These are phyloP conservation scores for Panulirus ornatus DNA, from an alignment of 1,140 invertebrate species.

Conservation along the genomic window DNA sequence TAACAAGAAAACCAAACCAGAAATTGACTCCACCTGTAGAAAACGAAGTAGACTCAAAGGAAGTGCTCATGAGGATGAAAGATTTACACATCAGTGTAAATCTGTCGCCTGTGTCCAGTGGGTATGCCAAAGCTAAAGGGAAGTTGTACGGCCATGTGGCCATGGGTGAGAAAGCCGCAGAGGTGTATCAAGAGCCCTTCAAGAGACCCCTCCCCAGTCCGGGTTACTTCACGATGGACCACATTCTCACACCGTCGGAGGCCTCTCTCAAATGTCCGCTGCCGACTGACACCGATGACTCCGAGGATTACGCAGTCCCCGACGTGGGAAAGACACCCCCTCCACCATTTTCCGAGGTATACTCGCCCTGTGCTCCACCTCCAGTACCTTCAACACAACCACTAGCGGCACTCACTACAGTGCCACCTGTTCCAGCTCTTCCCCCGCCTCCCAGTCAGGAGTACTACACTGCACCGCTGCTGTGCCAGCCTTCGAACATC, in stretches of 20 bases:
- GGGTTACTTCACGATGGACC: constrained; percentile 76
- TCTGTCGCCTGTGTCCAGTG: constrained; percentile 53
- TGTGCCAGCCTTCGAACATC: constrained; percentile 75
- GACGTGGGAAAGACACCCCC: constrained; percentile 78
- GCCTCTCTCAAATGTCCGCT: constrained; percentile 80
- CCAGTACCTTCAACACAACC: constrained; percentile 71
- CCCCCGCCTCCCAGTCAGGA: constrained; percentile 49
- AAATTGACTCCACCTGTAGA: constrained; percentile 21
- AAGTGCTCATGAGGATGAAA: constrained; percentile 77
- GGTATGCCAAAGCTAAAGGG: constrained; percentile 79
- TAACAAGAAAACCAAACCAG: constrained; percentile 43
- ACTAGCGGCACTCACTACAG: constrained; percentile 41
- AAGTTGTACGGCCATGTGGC: constrained; percentile 81
- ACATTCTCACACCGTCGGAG: constrained; percentile 80
- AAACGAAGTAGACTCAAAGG: constrained; percentile 32
- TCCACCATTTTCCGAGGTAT: constrained; percentile 83
- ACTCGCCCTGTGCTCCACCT: constrained; percentile 74
- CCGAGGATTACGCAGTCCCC: constrained; percentile 66
- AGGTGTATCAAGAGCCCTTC: constrained; percentile 78
- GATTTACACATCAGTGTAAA: constrained; percentile 77
- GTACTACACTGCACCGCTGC: constrained; percentile 49
- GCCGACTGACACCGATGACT: constrained; percentile 73
- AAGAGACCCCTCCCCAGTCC: constrained; percentile 75
- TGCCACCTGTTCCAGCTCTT: constrained; percentile 26
- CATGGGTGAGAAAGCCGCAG: constrained; percentile 79